phyloP scores from a whole-genome alignment of 2,113 vertebrate species.

The Myiopsitta monachus region DNA sequence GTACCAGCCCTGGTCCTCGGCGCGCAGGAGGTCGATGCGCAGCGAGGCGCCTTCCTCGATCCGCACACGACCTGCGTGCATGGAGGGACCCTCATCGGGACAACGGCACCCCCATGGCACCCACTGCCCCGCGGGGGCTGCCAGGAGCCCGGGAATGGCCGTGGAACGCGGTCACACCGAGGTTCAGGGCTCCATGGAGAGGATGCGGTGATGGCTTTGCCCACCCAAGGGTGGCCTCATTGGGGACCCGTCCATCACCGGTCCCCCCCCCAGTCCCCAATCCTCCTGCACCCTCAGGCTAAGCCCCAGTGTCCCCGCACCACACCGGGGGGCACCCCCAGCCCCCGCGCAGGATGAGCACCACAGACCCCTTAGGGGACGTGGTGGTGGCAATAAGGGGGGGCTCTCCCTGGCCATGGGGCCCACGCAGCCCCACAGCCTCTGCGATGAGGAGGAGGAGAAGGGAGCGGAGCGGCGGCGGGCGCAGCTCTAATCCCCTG shows the following conservation, averaged over 20 bases:
- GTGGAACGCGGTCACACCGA: neutral
- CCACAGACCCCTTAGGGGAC: neutral
- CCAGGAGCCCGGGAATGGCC: neutral
- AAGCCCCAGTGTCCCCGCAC: neutral
- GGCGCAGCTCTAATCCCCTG: conserved; percentile 68
- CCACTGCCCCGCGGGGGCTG: too few species aligned
- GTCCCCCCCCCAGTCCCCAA: too few species aligned
- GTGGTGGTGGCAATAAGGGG: fast-evolving
- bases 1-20: conserved; percentile 95
- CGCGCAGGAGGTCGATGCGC: conserved; percentile 82
- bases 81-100: fast-evolving
- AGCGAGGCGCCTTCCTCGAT: conserved; percentile 88
- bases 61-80: conserved; percentile 81
- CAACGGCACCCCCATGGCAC: neutral
- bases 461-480: neutral
- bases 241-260: neutral
- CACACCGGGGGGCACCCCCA: neutral
- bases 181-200: neutral
- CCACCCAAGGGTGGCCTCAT: neutral
- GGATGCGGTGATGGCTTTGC: neutral
- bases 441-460: conserved; percentile 39
- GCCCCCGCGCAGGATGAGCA: fast-evolving
- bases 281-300: neutral
- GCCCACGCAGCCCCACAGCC: neutral
- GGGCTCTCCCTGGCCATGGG: fast-evolving